A percentile compares a stretch with the other conserved stretches of the same genome.
Evolutionary conservation across 2,888 invertebrate species (phyloP).

Genomic region (Spodoptera littoralis): DNA sequence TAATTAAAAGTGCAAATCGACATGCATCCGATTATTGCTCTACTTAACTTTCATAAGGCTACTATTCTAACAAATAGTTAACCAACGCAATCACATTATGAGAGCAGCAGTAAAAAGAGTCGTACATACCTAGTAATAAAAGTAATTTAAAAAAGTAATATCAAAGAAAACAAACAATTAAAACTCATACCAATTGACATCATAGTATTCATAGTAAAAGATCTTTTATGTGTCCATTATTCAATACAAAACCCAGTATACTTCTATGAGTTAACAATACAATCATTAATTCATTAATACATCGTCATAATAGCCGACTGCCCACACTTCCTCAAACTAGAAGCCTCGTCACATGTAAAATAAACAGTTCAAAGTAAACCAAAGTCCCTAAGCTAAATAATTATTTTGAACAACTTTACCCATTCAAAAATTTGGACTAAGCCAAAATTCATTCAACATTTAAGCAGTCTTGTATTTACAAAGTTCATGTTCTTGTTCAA

Average conservation of each 20-base stretch:
- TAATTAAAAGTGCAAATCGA: no score
- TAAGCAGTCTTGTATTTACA: constrained; percentile 48
- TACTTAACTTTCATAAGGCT: no score
- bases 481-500: constrained; percentile 52
- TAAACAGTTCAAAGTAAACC: constrained; percentile 17
- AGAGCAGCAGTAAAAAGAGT: no score
- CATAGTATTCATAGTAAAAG: no score
- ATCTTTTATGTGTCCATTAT: no score
- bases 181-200: no score
- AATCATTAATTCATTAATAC: constrained; percentile 9
- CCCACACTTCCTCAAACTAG: constrained; percentile 9
- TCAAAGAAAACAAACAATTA: no score
- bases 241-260: not conserved
- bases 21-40: no score
- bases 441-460: constrained; percentile 48
- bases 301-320: constrained; percentile 2
- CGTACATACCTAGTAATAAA: no score
- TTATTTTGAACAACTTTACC: constrained; percentile 18
- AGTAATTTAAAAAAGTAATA: no score
- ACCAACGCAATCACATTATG: no score
- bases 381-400: constrained; percentile 24
- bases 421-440: constrained; percentile 37
- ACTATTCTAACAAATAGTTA: no score
- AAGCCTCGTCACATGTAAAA: constrained; percentile 7
- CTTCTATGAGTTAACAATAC: constrained; percentile 11